Base-by-base conservation (phyloP, 2,888 invertebrate species). In the Chromoteleia sp. region DNA sequence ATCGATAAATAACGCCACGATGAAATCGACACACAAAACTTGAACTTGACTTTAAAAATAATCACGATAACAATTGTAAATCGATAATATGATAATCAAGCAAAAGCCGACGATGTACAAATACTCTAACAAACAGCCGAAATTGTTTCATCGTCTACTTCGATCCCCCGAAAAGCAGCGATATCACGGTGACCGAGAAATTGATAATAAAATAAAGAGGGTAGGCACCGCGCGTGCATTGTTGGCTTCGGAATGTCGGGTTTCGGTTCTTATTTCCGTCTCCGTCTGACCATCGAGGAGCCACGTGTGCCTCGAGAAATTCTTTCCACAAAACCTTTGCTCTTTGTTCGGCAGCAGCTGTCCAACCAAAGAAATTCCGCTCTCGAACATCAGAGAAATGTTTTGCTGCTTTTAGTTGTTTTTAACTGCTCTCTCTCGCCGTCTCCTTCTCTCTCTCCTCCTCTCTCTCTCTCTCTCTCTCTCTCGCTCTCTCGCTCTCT, bases 241-340 rank as follows among this genome's bases (percentile, higher is more conserved):
- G 50, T 71, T 58, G 70, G 14, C 36, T 41, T 6, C 36, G 63
- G 58, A 63, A 80, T 70, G 70, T 29, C 74, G 67, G 29, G 10
- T 65, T 43, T 61, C 65, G 68, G 36, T 19, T 36, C 41, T 70
- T 75, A 21, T 68, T 68, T 79, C 70, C 63, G 48, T 74, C 73
- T 83, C 61, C 84, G 74, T 70, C 50, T 73, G 73, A 83, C 78
- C 58, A 70, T 77, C 84, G 83, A 65, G 54, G 84, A 85, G 89
- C 89, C 91, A 91, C 90, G 91, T 90, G 90, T 89, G 88, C 84
- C 86, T 81, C 83, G 84, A 89, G 88, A 89, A 90, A 88, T 88
- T 89, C 88, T 87, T 88, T 86, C 89, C 87, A 89, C 87, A 88
- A 89, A 90, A 88, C 85, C 85, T 86, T 86, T 84, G 83, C 87